phyloP scores from a whole-genome alignment of 2,888 invertebrate species.

The Melieria crassipennis region DNA sequence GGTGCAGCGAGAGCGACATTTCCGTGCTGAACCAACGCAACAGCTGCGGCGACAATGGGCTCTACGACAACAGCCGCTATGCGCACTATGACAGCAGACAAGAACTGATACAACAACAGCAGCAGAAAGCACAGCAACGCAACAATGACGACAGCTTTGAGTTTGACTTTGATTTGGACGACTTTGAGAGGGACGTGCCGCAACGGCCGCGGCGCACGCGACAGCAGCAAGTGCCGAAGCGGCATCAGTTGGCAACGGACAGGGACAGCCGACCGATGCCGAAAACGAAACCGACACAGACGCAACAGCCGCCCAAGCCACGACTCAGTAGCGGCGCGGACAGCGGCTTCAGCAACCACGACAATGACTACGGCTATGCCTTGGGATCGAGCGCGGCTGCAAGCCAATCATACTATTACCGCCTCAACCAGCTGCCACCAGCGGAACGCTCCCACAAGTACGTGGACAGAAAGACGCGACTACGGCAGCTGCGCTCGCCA shows the following conservation, averaged over 20 bases:
- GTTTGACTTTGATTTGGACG: constrained; percentile 53
- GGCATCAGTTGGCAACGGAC: not conserved
- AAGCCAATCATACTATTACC: constrained; percentile 11
- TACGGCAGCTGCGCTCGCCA: constrained; percentile 41
- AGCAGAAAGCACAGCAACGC: not conserved
- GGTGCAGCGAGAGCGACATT: constrained; percentile 65
- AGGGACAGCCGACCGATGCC: constrained; percentile 21
- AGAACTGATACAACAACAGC: constrained; percentile 9
- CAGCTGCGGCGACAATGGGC: constrained; percentile 31
- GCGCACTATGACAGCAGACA: constrained; percentile 17
- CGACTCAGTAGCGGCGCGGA: not conserved
- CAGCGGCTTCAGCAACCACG: constrained; percentile 14
- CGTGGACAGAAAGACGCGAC: constrained; percentile 39
- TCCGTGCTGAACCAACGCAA: constrained; percentile 49
- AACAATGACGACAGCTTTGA: constrained; percentile 49
- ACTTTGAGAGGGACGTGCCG: constrained; percentile 40
- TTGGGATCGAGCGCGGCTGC: not conserved
- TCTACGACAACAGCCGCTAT: constrained; percentile 25
- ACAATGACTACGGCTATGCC: constrained; percentile 24
- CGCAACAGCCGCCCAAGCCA: constrained; percentile 17
- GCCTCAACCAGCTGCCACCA: constrained; percentile 14
- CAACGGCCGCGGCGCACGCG: not conserved
- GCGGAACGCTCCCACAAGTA: constrained; percentile 31
- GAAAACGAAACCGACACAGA: constrained; percentile 24
- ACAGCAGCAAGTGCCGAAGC: constrained; percentile 2